phyloP scores from a whole-genome alignment of 2,113 vertebrate species.

The Neolamprologus toae region DNA sequence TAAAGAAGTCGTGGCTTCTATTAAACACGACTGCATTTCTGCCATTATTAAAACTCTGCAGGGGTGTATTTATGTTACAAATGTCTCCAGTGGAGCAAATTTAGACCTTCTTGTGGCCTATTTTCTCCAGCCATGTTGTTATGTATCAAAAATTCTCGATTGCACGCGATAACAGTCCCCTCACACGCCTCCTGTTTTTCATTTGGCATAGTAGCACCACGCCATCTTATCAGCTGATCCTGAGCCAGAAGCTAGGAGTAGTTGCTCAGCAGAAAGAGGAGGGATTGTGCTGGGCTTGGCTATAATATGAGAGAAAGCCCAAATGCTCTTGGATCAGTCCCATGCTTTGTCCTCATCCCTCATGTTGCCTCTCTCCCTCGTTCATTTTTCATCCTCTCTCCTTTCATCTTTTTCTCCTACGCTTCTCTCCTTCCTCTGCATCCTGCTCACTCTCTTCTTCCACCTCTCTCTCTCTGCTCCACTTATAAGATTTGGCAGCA shows the following conservation, averaged over 20 bases:
- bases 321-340: constrained; percentile 53
- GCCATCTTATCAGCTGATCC: constrained; percentile 68
- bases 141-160: background rate
- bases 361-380: constrained; percentile 41
- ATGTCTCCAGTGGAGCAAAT: background rate
- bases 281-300: constrained; percentile 48
- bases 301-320: constrained; percentile 39
- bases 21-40: background rate
- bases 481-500: constrained; percentile 77
- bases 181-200: constrained; percentile 37
- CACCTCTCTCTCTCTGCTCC: constrained; percentile 53
- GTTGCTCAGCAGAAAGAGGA: constrained; percentile 63
- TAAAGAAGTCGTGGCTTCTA: background rate
- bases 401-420: constrained; percentile 56
- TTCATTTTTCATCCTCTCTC: constrained; percentile 60
- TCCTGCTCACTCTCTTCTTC: constrained; percentile 48
- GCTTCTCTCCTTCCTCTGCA: constrained; percentile 55
- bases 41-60: background rate
- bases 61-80: background rate
- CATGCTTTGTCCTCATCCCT: constrained; percentile 57
- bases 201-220: constrained; percentile 46
- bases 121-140: background rate
- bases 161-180: background rate
- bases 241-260: constrained; percentile 48
- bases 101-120: background rate